phyloP scores from a whole-genome alignment of 1,140 invertebrate species.

The Diabrotica undecimpunctata region DNA sequence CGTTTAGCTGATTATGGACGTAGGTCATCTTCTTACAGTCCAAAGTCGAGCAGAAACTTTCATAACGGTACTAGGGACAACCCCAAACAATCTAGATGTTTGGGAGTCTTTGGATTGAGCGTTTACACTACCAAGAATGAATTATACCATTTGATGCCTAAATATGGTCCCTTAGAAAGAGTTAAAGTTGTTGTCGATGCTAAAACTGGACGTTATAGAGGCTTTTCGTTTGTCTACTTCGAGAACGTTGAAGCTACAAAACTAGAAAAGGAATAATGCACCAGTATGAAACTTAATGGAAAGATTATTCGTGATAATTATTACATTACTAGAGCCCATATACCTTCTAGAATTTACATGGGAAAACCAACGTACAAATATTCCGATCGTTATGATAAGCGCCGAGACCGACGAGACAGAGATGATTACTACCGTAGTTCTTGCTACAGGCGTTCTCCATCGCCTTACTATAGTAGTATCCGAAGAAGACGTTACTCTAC shows the following conservation, averaged over 20 bases:
- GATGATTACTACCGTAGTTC: conserved; percentile 38
- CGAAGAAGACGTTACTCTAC: conserved; percentile 68
- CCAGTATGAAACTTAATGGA: conserved; percentile 92
- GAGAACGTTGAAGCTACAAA: conserved; percentile 85
- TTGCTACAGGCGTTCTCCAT: conserved; percentile 47
- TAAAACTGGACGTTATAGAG: conserved; percentile 88
- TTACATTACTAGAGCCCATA: conserved; percentile 96
- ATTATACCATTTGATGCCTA: conserved; percentile 88
- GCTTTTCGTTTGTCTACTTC: conserved; percentile 97
- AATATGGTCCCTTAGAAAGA: conserved; percentile 88
- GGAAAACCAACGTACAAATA: conserved; percentile 74
- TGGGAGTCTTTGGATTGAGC: conserved; percentile 93
- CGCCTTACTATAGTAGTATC: conserved; percentile 54
- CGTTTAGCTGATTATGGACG: conserved; percentile 52
- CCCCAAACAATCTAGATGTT: conserved; percentile 79
- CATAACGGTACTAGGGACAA: conserved; percentile 69
- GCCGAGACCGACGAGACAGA: conserved; percentile 42
- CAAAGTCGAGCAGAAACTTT: conserved; percentile 56
- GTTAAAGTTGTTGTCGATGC: conserved; percentile 96
- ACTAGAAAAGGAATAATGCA: conserved; percentile 89
- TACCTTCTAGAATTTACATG: conserved; percentile 97
- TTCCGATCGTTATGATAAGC: conserved; percentile 37
- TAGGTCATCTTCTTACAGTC: conserved; percentile 54
- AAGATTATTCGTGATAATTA: conserved; percentile 91
- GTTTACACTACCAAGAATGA: conserved; percentile 90